These are phyloP conservation scores for Automeris io DNA, from an alignment of 2,888 invertebrate genomes.

Conservation along the genomic window DNA sequence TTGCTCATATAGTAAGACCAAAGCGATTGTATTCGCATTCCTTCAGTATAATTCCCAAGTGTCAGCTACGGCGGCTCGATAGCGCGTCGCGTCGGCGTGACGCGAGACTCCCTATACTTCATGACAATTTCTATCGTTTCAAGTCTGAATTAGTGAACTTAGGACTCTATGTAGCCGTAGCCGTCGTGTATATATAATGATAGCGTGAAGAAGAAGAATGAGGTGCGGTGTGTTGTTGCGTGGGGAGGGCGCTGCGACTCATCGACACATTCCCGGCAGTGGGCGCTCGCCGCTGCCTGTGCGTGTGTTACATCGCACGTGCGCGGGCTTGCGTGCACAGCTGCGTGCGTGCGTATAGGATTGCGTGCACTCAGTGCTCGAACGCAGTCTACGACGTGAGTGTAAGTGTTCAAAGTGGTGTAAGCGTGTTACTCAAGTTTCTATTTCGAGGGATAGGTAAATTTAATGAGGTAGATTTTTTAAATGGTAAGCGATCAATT, in stretches of 20 bases:
- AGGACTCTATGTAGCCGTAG: constrained; percentile 27
- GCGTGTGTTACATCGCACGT: constrained; percentile 1
- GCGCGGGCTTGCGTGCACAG: neutral
- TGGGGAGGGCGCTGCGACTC: constrained; percentile 18
- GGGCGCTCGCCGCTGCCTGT: neutral
- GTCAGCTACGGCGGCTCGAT: neutral
- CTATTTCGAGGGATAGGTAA: constrained; percentile 48
- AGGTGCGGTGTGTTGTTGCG: constrained; percentile 10
- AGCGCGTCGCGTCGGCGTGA: constrained; percentile 3
- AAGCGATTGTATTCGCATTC: constrained; percentile 20
- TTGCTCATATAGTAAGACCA: too few species aligned
- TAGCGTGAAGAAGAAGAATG: too few species aligned
- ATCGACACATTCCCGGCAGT: constrained; percentile 28
- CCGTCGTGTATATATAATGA: constrained; percentile 16
- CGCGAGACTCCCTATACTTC: constrained; percentile 40
- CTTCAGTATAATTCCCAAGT: constrained; percentile 18
- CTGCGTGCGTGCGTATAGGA: constrained; percentile 2
- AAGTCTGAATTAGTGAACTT: constrained; percentile 49
- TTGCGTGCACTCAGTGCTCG: constrained; percentile 10
- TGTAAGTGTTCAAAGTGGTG: constrained; percentile 60
- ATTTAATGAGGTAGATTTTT: constrained; percentile 46
- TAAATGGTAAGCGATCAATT: constrained; percentile 41
- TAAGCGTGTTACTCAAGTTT: constrained; percentile 53
- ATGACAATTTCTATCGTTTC: constrained; percentile 52
- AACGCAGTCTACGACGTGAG: constrained; percentile 23